Percentiles rank a stretch among this genome's conserved stretches.
Conservation (phyloP, 2,888 invertebrate genomes). For the Sturmia bella region DNA sequence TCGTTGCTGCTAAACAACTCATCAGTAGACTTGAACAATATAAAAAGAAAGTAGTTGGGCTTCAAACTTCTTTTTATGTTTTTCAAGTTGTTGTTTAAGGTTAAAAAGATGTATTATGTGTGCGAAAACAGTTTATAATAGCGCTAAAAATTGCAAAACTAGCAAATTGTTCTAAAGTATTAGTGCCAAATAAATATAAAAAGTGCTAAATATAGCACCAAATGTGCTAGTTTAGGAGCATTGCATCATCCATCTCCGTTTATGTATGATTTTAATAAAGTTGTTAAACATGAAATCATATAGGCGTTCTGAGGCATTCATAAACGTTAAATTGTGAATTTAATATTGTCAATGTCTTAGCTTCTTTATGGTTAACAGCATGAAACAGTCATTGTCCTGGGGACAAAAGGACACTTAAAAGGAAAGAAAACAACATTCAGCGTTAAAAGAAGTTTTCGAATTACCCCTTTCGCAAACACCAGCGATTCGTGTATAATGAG, state of each 20-base stretch:
- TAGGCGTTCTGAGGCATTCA: slow-evolving; percentile 13
- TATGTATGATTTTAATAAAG: not conserved
- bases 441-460: slow-evolving; percentile 18
- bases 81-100: no score
- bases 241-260: not conserved
- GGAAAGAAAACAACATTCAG: slow-evolving; percentile 2
- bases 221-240: no score
- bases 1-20: no score
- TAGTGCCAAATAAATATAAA: no score
- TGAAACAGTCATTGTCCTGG: slow-evolving; percentile 78
- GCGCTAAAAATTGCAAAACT: no score
- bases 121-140: no score
- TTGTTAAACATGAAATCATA: slow-evolving; percentile 4
- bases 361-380: slow-evolving; percentile 79
- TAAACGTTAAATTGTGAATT: slow-evolving; percentile 38
- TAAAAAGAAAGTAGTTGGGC: no score
- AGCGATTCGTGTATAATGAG: not conserved
- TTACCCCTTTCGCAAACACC: slow-evolving; percentile 47
- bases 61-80: no score
- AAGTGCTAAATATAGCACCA: no score
- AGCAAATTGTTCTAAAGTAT: no score
- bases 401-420: slow-evolving; percentile 76
- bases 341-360: slow-evolving; percentile 76
- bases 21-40: no score
- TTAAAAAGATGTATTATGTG: no score